Conservation (phyloP, 2,888 invertebrate species). For the Selenia dentaria region DNA sequence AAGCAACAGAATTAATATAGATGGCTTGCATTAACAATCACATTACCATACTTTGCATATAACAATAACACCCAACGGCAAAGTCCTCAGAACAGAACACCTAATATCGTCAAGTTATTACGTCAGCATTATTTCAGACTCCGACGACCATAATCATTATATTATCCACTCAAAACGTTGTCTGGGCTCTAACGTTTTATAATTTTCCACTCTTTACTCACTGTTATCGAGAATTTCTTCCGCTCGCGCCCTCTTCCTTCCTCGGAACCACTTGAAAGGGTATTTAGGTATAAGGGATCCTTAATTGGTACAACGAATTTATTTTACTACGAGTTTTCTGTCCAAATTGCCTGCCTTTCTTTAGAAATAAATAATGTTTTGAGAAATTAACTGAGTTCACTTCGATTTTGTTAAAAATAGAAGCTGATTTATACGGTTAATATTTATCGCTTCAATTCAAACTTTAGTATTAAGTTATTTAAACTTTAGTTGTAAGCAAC, state of each 20-base stretch:
- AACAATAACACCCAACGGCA: conserved; percentile 15
- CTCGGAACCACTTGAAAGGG: conserved; percentile 70
- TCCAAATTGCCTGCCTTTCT: conserved; percentile 43
- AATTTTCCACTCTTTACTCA: conserved; percentile 73
- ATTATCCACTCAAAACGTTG: conserved; percentile 58
- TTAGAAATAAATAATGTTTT: conserved; percentile 39
- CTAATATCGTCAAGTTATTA: conserved; percentile 28
- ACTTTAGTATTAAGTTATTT: not conserved
- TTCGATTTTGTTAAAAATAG: conserved; percentile 24
- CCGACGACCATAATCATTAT: conserved; percentile 55
- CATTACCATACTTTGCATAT: conserved; percentile 13
- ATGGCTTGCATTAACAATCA: conserved; percentile 2
- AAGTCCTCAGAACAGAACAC: conserved; percentile 21
- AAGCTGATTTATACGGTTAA: conserved; percentile 16
- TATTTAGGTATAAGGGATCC: conserved; percentile 75
- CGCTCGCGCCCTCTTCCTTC: conserved; percentile 75
- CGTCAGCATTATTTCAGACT: conserved; percentile 46
- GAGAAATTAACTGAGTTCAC: conserved; percentile 27
- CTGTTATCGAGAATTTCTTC: conserved; percentile 77
- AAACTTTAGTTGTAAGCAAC: conserved; percentile 1
- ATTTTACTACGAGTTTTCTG: conserved; percentile 60
- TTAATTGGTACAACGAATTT: conserved; percentile 76
- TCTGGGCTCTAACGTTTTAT: conserved; percentile 67
- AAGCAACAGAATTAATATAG: no score
- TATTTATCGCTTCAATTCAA: conserved; percentile 9